Evolutionary conservation across 1,140 invertebrate genomes (phyloP), one percentile per base, ranked within the genome.

Genomic region (Patella vulgata): DNA sequence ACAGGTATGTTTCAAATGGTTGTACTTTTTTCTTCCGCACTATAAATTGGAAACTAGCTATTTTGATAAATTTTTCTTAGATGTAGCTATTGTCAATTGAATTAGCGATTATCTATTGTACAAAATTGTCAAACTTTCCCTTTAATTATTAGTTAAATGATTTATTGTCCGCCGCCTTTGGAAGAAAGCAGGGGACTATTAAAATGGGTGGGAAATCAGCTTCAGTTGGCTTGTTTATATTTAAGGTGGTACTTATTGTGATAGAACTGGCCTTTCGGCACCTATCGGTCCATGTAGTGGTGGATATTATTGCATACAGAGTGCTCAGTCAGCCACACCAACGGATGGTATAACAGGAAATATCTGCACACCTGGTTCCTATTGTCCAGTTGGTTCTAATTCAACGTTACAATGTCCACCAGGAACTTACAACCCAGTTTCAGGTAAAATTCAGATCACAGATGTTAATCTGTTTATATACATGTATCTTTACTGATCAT

Each of bases 341-440:
- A 66, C 63, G 25, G 73, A 77, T 58, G 69, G 67, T 12, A 54
- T 44, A 27, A 76, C 71, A n/a, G 75, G 77, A 6, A 65, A 73
- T 56, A 70, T 77, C 44, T 79, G 75, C 58, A 67, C 73, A n/a
- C 61, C 48, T 28, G 79, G 80, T 9, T 56, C 36, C 5, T 81
- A 74, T 60, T 82, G 80, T 60, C 76, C 73, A 17, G 48, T 52
- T 3, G 80, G 80, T 17, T 77, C 76, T 9, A 68, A 67, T 33
- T 46, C 62, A 28, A 59, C 68, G n/a, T 53, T 57, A 9, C 65
- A 61, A 3, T 82, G 81, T 59, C 73, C 74, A 27, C 70, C 75
- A 28, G 78, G 78, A 19, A 72, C 74, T 21, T 80, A 72, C 64
- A 75, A 64, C 39, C 66, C 74, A 19, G 70, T 66, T 25, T 53